Conservation (phyloP, 92 coral and sea anemone genomes). For the Zoanthus sociatus region DNA sequence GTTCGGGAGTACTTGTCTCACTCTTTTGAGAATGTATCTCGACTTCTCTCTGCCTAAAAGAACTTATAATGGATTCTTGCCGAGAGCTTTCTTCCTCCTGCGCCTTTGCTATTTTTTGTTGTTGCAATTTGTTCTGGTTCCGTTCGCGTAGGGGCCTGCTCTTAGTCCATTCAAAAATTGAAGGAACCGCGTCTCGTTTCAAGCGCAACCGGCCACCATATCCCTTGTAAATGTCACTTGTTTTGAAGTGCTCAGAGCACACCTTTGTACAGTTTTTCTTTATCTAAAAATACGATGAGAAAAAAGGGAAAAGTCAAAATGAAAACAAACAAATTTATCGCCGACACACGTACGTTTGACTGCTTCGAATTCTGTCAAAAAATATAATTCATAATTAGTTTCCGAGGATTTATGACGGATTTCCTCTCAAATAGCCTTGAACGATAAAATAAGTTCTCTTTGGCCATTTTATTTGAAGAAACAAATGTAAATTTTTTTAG, state of each 20-base stretch:
- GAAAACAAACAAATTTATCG: slow-evolving; percentile 48
- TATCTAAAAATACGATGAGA: not conserved
- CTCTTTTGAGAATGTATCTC: slow-evolving; percentile 41
- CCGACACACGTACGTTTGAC: slow-evolving; percentile 58
- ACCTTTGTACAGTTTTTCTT: slow-evolving; percentile 26
- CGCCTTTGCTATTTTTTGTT: slow-evolving; percentile 35
- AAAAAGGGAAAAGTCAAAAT: slow-evolving; percentile 39
- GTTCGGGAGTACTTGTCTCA: slow-evolving; percentile 32
- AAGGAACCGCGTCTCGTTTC: slow-evolving; percentile 60
- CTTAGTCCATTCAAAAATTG: slow-evolving; percentile 57
- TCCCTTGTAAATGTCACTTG: slow-evolving; percentile 46
- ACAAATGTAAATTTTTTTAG: slow-evolving; percentile 31
- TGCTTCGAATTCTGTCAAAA: slow-evolving; percentile 44
- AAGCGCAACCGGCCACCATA: slow-evolving; percentile 42
- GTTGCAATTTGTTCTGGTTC: slow-evolving; percentile 49
- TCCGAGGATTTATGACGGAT: slow-evolving; percentile 27
- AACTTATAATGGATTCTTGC: slow-evolving; percentile 44
- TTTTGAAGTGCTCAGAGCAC: slow-evolving; percentile 53
- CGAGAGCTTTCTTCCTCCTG: slow-evolving; percentile 37
- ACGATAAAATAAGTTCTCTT: slow-evolving; percentile 27
- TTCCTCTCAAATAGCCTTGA: slow-evolving; percentile 23
- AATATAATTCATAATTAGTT: slow-evolving; percentile 32
- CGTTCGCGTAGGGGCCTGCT: slow-evolving; percentile 38
- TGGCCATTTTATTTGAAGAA: slow-evolving; percentile 33
- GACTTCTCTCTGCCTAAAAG: slow-evolving; percentile 49